phyloP scores from a whole-genome alignment of 37 sponge, comb jelly and placozoan genomes.

The Cladorhizidae sp. region DNA sequence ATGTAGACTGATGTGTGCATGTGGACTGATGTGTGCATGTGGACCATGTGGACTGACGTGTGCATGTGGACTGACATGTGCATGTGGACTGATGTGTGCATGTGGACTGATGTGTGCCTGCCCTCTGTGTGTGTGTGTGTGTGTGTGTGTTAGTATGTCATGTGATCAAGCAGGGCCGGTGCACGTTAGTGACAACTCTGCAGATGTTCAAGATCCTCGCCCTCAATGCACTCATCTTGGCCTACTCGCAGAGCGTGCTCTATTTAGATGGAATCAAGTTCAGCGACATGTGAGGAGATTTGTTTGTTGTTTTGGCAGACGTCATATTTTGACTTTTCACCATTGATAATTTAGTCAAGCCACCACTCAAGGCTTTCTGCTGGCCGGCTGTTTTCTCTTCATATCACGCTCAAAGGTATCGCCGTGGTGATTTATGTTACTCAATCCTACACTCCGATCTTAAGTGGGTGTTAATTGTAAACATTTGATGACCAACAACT shows the following conservation, averaged over 20 bases:
- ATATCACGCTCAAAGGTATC: conserved; percentile 87
- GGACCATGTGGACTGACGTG: no score
- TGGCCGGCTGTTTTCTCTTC: conserved; percentile 96
- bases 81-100: no score
- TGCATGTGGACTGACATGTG: no score
- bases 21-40: no score
- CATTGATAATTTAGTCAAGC: conserved; percentile 72
- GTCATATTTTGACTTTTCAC: no score
- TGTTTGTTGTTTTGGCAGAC: no score
- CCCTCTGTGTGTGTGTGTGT: not conserved
- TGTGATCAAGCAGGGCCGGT: conserved; percentile 92
- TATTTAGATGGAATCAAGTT: conserved; percentile 98
- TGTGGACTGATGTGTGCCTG: no score
- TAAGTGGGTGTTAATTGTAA: no score
- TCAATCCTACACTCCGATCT: no score
- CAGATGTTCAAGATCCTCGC: conserved; percentile 99
- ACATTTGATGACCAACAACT: no score
- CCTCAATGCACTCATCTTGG: conserved; percentile 94
- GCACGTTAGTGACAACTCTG: conserved; percentile 95
- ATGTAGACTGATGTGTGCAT: no score
- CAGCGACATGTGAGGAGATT: conserved; percentile 92
- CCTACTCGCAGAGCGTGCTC: conserved; percentile 97
- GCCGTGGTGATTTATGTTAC: no score
- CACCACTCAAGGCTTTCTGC: conserved; percentile 89
- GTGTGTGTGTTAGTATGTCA: conserved; percentile 80